phyloP scores from a whole-genome alignment of 2,888 invertebrate species.

The Tyria jacobaeae region DNA sequence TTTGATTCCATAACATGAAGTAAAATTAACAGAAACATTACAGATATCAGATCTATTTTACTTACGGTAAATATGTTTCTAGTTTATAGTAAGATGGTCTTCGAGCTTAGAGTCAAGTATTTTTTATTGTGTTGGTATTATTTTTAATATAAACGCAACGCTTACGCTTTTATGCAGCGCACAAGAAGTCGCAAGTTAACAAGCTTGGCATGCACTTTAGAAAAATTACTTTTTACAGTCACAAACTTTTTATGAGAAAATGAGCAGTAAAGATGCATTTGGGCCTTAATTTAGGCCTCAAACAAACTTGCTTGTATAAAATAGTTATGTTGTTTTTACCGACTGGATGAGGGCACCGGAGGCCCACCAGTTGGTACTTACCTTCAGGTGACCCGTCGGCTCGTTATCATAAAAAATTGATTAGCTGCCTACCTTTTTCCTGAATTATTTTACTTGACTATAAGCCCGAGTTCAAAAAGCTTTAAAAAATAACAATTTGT shows the following conservation, averaged over 20 bases:
- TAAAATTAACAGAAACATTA: conserved; percentile 26
- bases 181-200: not conserved
- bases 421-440: too few relatives aligned
- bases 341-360: too few relatives aligned
- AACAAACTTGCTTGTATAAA: too few relatives aligned
- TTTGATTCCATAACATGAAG: conserved; percentile 15
- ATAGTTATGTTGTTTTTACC: too few relatives aligned
- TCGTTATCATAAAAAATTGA: too few relatives aligned
- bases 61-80: conserved; percentile 39
- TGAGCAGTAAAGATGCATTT: too few relatives aligned
- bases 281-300: too few relatives aligned
- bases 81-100: conserved; percentile 34
- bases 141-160: not conserved
- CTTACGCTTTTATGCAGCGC: not conserved
- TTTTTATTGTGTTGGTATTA: not conserved
- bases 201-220: too few relatives aligned
- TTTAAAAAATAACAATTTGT: conserved; percentile 48
- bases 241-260: too few relatives aligned
- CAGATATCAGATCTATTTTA: conserved; percentile 28
- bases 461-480: conserved; percentile 46
- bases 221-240: too few relatives aligned
- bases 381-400: too few relatives aligned
- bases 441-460: conserved; percentile 43
- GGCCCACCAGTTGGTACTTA: too few relatives aligned
- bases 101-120: conserved; percentile 18